These are phyloP conservation scores for Varanus salvator DNA, from an alignment of 2,113 vertebrate species.

Conservation along the genomic window DNA sequence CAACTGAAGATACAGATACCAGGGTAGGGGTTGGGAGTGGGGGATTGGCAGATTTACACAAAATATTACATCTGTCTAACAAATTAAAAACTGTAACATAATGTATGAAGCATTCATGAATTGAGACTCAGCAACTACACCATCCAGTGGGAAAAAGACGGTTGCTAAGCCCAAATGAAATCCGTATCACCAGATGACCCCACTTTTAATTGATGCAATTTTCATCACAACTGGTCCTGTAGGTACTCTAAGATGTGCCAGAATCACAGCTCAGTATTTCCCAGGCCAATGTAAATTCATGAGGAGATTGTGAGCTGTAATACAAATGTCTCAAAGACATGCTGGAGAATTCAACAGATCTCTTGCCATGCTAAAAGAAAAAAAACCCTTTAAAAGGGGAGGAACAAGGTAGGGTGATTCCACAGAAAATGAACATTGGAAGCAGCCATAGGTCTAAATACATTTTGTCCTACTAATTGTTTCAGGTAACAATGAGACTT, in stretches of 20 bases:
- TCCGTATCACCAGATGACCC: background rate
- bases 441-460: too few species aligned
- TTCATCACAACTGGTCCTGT: background rate
- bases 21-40: background rate
- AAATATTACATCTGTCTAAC: background rate
- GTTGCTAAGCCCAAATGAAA: background rate
- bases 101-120: background rate
- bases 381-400: too few species aligned
- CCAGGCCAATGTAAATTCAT: background rate
- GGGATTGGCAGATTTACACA: background rate
- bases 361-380: too few species aligned
- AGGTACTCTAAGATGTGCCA: background rate
- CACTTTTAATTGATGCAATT: background rate
- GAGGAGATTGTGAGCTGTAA: background rate
- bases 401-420: too few species aligned
- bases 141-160: background rate
- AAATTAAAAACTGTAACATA: background rate
- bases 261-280: background rate
- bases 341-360: background rate
- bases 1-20: background rate
- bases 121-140: background rate
- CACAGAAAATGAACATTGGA: too few species aligned
- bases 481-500: too few species aligned
- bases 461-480: too few species aligned
- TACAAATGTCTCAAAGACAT: background rate